Percentiles rank a stretch among this genome's conserved stretches.
These are phyloP conservation scores for Pangasius macronema DNA, from an alignment of 2,797 vertebrate species.

Conservation along the genomic window DNA sequence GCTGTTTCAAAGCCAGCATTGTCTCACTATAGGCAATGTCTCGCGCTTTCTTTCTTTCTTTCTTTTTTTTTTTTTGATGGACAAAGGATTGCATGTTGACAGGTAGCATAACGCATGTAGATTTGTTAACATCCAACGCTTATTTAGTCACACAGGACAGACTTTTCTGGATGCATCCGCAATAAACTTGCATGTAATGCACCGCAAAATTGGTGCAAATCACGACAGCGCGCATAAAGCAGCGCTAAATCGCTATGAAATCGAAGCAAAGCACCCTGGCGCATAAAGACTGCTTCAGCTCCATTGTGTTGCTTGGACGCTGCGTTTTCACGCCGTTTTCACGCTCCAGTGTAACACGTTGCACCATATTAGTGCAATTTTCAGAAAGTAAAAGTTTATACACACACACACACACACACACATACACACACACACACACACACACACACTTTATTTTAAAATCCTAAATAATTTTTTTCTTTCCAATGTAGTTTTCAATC, in stretches of 20 bases:
- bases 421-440: too few relatives aligned
- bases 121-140: slow-evolving; percentile 52
- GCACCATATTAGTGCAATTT: slow-evolving; percentile 59
- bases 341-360: slow-evolving; percentile 69
- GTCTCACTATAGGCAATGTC: not conserved
- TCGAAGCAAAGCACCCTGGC: slow-evolving; percentile 57
- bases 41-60: too few relatives aligned
- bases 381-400: not conserved
- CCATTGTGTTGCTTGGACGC: slow-evolving; percentile 67
- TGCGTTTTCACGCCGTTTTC: slow-evolving; percentile 69
- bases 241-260: slow-evolving; percentile 77
- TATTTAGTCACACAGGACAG: slow-evolving; percentile 31
- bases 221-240: slow-evolving; percentile 54
- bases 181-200: slow-evolving; percentile 71
- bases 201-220: slow-evolving; percentile 64
- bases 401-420: too few relatives aligned
- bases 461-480: not conserved
- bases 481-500: not conserved
- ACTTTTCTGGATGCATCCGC: slow-evolving; percentile 26
- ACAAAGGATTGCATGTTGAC: not conserved
- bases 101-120: slow-evolving; percentile 20
- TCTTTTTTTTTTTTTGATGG: not conserved
- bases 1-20: slow-evolving; percentile 10
- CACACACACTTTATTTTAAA: not conserved
- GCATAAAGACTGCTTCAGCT: slow-evolving; percentile 52